These are phyloP conservation scores for Diarsia rubi DNA, from an alignment of 2,888 invertebrate species.

Conservation along the genomic window DNA sequence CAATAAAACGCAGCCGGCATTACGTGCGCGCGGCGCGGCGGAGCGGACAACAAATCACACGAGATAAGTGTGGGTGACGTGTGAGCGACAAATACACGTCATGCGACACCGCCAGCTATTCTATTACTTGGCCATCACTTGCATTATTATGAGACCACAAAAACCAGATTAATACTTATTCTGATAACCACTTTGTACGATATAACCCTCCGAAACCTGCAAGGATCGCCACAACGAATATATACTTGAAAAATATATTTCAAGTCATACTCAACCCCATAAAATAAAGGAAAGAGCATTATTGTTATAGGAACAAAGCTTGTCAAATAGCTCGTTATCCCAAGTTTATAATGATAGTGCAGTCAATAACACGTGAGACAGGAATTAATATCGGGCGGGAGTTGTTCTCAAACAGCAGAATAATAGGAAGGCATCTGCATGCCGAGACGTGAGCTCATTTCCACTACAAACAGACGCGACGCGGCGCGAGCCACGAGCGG, in stretches of 20 bases:
- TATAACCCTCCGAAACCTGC: background rate
- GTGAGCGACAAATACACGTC: conserved; percentile 9
- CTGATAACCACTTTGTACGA: background rate
- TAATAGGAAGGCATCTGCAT: conserved; percentile 61
- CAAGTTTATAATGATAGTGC: conserved; percentile 10
- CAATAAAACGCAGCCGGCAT: conserved; percentile 65
- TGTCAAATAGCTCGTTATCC: background rate
- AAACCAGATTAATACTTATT: background rate
- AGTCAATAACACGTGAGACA: conserved; percentile 30
- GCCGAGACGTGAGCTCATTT: conserved; percentile 64
- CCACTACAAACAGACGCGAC: conserved; percentile 40
- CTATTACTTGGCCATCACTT: background rate
- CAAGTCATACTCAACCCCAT: background rate
- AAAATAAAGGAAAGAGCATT: background rate
- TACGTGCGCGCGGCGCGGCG: conserved; percentile 16
- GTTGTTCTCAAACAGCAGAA: conserved; percentile 46
- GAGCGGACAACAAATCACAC: conserved; percentile 44
- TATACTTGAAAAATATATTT: background rate
- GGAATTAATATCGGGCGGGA: conserved; percentile 35
- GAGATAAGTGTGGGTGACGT: conserved; percentile 37
- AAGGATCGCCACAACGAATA: background rate
- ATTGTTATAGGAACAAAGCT: background rate
- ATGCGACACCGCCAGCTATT: background rate
- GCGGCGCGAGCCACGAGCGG: conserved; percentile 2
- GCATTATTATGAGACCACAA: background rate